Percentiles rank a stretch among this genome's conserved stretches.
phyloP scores from a whole-genome alignment of 2,888 invertebrate genomes.

The Drosophila sordidapex region DNA sequence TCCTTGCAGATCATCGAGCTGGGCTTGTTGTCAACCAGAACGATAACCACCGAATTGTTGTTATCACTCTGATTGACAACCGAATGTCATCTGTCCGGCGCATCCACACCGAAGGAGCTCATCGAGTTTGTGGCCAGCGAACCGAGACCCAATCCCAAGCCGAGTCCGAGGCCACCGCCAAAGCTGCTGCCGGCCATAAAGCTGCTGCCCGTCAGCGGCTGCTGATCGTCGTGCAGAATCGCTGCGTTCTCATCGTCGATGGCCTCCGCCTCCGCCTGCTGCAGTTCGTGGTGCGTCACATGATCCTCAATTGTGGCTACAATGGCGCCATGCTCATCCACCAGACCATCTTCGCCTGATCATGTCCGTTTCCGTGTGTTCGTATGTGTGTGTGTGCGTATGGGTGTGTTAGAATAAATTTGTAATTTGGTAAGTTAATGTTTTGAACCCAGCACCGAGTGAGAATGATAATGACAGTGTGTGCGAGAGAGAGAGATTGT shows the following conservation, averaged over 20 bases:
- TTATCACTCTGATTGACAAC: conserved; percentile 83
- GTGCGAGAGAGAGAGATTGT: background rate
- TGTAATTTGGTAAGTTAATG: conserved; percentile 58
- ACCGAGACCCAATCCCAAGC: conserved; percentile 19
- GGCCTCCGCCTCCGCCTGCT: conserved; percentile 80
- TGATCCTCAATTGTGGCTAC: conserved; percentile 82
- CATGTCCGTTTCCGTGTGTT: conserved; percentile 28
- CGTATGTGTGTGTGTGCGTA: conserved; percentile 24
- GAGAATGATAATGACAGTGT: background rate
- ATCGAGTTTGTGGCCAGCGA: conserved; percentile 67
- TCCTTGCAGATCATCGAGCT: conserved; percentile 84
- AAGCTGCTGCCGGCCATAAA: conserved; percentile 78
- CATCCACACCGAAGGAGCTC: conserved; percentile 75
- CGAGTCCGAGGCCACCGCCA: conserved; percentile 49
- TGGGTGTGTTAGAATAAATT: conserved; percentile 50
- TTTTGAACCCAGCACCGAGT: conserved; percentile 47
- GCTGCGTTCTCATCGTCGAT: conserved; percentile 83
- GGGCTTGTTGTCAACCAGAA: conserved; percentile 84
- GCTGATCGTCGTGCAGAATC: conserved; percentile 83
- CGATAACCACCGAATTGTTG: conserved; percentile 84
- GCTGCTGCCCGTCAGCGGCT: conserved; percentile 83
- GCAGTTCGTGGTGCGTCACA: conserved; percentile 61
- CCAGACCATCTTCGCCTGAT: conserved; percentile 36
- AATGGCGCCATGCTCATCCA: conserved; percentile 71
- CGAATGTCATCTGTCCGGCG: conserved; percentile 84